Conservation (phyloP, 2,113 vertebrate genomes). For the Aegypius monachus region DNA sequence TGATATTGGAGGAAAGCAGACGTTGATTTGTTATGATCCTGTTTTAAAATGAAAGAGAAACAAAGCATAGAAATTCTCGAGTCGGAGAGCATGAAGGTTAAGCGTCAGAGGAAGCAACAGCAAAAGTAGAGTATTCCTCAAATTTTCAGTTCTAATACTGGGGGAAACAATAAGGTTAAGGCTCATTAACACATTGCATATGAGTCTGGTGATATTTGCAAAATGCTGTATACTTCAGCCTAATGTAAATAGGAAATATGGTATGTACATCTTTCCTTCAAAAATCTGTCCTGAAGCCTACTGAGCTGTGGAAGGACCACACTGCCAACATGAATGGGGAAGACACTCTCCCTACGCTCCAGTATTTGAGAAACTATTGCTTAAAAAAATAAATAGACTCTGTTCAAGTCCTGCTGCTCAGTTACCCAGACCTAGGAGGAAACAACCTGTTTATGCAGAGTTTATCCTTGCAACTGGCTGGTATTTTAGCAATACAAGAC, state of each 20-base stretch:
- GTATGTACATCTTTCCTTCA: not conserved
- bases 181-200: not conserved
- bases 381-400: not conserved
- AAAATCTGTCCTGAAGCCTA: not conserved
- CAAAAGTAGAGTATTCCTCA: not conserved
- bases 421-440: not conserved
- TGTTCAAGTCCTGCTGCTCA: not conserved
- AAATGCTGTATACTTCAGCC: not conserved
- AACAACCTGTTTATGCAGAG: not conserved
- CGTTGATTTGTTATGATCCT: not conserved
- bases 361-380: not conserved
- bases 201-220: not conserved
- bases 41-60: not conserved
- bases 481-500: not conserved
- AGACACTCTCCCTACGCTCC: not conserved
- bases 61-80: not conserved
- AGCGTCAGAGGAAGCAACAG: not conserved
- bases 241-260: not conserved
- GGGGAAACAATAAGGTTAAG: not conserved
- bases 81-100: not conserved
- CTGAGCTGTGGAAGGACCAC: not conserved
- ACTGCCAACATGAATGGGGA: fast-evolving
- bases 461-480: not conserved
- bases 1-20: not conserved
- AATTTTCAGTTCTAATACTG: not conserved